Percentiles rank a stretch among this genome's conserved stretches.
Evolutionary conservation across 2,113 vertebrate species (phyloP).

Genomic region (Zosterops borbonicus): DNA sequence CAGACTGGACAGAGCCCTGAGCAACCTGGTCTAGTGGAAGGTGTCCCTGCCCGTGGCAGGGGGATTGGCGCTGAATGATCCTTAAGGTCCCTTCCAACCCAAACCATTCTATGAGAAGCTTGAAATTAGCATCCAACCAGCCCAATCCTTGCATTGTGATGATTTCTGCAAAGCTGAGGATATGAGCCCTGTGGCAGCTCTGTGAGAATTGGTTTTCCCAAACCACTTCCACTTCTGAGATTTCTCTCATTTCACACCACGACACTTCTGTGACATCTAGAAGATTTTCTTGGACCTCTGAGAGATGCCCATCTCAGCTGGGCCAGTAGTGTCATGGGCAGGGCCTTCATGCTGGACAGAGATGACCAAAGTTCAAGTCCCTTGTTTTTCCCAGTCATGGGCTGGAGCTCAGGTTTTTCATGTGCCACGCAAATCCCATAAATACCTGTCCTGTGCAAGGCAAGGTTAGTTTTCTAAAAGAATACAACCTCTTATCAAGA

Average conservation of each 20-base stretch:
- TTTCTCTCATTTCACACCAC: neutral
- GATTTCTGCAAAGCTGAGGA: neutral
- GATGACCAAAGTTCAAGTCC: neutral
- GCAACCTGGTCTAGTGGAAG: neutral
- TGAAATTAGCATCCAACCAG: neutral
- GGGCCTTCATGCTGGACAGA: neutral
- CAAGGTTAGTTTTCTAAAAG: neutral
- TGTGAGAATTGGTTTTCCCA: neutral
- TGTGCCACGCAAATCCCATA: neutral
- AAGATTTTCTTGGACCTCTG: neutral
- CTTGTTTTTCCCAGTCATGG: neutral
- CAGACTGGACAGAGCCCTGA: neutral
- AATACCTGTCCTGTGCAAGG: neutral
- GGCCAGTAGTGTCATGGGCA: neutral
- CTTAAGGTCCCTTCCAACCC: neutral
- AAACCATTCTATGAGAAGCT: neutral
- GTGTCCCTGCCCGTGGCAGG: neutral
- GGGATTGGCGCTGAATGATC: neutral
- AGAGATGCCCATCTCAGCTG: neutral
- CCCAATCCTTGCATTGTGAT: neutral
- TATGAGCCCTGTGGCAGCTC: neutral
- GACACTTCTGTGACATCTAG: neutral
- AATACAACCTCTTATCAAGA: neutral
- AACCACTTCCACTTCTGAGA: constrained; percentile 6
- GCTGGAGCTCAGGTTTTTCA: neutral